Conservation (phyloP, 2,888 invertebrate species). For the Kuschelorhynchus macadamiae region DNA sequence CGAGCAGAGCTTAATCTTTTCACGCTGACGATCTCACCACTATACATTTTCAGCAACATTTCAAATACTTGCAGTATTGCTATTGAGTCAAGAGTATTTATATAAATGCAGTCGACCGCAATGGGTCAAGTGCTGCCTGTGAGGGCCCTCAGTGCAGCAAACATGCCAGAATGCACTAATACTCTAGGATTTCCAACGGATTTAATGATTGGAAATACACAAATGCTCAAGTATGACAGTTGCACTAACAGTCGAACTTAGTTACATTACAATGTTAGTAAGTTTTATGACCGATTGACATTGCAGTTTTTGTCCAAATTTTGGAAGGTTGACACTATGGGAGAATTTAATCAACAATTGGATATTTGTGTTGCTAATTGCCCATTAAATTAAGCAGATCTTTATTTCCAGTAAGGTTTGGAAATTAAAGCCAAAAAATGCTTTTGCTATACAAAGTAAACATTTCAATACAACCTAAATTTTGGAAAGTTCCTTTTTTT, state of each 20-base stretch:
- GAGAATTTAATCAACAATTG: not conserved
- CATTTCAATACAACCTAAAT: no score
- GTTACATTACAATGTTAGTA: not conserved
- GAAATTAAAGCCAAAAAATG: no score
- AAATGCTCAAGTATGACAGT: slow-evolving; percentile 21
- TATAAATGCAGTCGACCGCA: slow-evolving; percentile 40
- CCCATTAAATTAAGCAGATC: no score
- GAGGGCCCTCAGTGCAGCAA: slow-evolving; percentile 36
- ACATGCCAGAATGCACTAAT: slow-evolving; percentile 43
- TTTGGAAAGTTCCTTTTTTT: no score
- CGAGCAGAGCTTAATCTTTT: not conserved
- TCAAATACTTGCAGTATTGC: slow-evolving; percentile 25
- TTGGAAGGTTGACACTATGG: not conserved
- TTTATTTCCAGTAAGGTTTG: no score
- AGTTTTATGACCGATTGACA: not conserved
- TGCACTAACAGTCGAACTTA: slow-evolving; percentile 6
- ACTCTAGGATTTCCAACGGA: slow-evolving; percentile 23
- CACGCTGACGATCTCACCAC: not conserved
- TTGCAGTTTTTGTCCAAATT: not conserved
- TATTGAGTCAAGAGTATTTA: slow-evolving; percentile 38
- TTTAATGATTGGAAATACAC: slow-evolving; percentile 43
- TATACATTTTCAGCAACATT: slow-evolving; percentile 20
- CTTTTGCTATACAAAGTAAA: no score
- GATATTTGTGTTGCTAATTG: no score
- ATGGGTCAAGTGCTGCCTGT: slow-evolving; percentile 24